phyloP scores from a whole-genome alignment of 2,888 invertebrate genomes.

The Acheta domesticus region DNA sequence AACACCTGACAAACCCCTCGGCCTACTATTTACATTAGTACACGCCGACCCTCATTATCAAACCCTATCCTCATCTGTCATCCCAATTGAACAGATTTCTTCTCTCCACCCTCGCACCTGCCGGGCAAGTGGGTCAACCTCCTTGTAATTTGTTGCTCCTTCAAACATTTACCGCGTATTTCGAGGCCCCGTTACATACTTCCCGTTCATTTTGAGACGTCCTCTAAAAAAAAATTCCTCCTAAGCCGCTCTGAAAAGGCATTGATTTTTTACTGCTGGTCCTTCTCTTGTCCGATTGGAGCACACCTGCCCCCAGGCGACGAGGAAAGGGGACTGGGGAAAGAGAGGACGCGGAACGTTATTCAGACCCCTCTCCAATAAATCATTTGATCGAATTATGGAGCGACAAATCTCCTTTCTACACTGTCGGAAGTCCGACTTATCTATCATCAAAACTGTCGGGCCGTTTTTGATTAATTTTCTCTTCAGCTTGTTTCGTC shows the following conservation, averaged over 20 bases:
- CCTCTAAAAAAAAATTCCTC: background rate
- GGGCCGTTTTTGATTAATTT: background rate
- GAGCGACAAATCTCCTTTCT: background rate
- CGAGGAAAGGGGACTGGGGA: background rate
- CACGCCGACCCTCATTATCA: no score
- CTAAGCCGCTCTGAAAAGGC: background rate
- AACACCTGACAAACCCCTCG: no score
- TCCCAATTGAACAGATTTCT: background rate
- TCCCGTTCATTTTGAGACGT: background rate
- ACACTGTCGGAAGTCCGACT: background rate
- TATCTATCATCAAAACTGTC: conserved; percentile 2
- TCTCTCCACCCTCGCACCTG: background rate
- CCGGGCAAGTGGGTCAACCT: background rate
- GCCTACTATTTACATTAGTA: no score
- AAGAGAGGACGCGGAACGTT: background rate
- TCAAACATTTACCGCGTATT: background rate
- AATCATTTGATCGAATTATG: conserved; percentile 10
- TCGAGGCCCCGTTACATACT: background rate
- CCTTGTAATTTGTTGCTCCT: conserved; percentile 10
- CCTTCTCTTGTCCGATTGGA: background rate
- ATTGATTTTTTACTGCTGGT: background rate
- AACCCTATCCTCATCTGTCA: no score
- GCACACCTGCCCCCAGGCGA: background rate
- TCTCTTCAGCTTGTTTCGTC: background rate
- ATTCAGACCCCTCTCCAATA: background rate